Base-by-base conservation (phyloP, 2,113 vertebrate species). In the Cariama cristata region DNA sequence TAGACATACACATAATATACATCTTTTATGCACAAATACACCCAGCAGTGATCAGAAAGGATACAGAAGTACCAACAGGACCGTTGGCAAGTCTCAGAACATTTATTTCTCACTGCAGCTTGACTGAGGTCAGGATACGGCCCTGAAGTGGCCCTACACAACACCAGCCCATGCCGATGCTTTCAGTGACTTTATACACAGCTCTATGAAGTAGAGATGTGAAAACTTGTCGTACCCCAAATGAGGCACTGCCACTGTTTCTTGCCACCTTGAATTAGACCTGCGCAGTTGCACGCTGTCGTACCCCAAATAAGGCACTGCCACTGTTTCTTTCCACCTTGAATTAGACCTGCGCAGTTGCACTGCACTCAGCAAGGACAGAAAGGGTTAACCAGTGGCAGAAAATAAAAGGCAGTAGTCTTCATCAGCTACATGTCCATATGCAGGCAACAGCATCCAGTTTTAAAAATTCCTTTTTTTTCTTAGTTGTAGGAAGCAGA, bases 131-230 rank as follows among this genome's bases (percentile, higher is more conserved):
- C 42, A n/a, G 55, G 18, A 14, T 33, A 44, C 0, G 3, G 23
- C 35, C 38, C 49, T 53, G 35, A 58, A 79, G 52, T 24, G 35
- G 20, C 3, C 12, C 16, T 35, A 10, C 17, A 23, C 8, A 66
- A 3, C 22, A 66, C 8, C 69, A 73, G 69, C 14, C 21, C 19
- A 3, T 27, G 33, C 14, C 1, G 0, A 24, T 28, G 49, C 11
- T 49, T 42, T 58, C 38, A 53, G 30, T 32, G 53, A 24, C 53
- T 55, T 63, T 45, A 18, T n/a, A 40, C 24, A 19, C 11, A 62
- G 21, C 14, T 72, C 5, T 3, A n/a, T 3, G 38, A 85, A 62
- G 27, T 1, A 52, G 4, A 56, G 49, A 13, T 4, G 12, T 4
- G 47, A n/a, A 47, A 89, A 81, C 35, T 16, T 79, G 28, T 52